Conservation (phyloP, 2,113 vertebrate genomes). For the Gadus chalcogrammus region DNA sequence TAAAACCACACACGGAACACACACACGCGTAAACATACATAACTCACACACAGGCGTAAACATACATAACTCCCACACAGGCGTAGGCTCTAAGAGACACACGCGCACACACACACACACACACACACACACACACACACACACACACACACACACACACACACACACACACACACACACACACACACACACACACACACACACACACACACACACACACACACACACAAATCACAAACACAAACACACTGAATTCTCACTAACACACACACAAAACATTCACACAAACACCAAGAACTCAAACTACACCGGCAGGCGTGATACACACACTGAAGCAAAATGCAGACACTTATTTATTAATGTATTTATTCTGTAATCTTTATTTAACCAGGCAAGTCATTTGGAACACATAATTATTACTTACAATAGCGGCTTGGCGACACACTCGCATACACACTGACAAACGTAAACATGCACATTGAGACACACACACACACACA, state of each 20-base stretch:
- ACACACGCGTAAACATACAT: not conserved
- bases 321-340: not conserved
- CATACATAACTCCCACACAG: not conserved
- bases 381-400: too few species aligned
- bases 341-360: not conserved
- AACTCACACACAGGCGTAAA: not conserved
- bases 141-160: not conserved
- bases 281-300: not conserved
- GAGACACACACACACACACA: not conserved
- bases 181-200: not conserved
- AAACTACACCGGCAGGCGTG: not conserved
- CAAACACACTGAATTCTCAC: not conserved
- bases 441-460: not conserved
- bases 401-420: too few species aligned
- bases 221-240: not conserved
- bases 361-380: too few species aligned
- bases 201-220: slow-evolving; percentile 1
- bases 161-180: not conserved
- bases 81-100: not conserved
- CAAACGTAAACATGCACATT: not conserved
- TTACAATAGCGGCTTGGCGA: not conserved
- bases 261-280: not conserved
- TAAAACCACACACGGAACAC: not conserved
- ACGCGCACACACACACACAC: not conserved
- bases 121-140: not conserved